Percentiles rank a stretch among this genome's conserved stretches.
Evolutionary conservation across 2,797 vertebrate genomes (phyloP).

Genomic region (Poecilia velifera): DNA sequence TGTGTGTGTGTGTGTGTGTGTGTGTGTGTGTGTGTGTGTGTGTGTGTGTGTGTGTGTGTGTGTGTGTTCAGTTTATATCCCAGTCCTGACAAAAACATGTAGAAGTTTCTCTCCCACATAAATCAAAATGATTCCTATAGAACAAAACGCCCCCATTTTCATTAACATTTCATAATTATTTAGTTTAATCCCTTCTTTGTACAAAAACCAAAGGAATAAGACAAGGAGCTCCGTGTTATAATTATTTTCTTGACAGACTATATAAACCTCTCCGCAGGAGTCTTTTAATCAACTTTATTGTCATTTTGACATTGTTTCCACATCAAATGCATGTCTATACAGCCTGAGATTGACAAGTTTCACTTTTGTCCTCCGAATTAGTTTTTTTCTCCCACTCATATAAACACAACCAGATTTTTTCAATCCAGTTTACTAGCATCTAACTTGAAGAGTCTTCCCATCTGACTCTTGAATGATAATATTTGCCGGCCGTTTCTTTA

Average conservation of each 20-base stretch:
- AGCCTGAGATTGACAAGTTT: neutral
- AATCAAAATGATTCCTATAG: neutral
- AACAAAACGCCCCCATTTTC: neutral
- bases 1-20: too few species aligned
- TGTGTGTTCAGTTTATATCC: neutral
- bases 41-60: neutral
- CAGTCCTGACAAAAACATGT: neutral
- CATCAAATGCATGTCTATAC: neutral
- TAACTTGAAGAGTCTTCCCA: neutral
- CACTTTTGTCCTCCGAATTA: neutral
- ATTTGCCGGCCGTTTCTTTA: neutral
- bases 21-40: too few species aligned
- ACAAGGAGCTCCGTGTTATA: neutral
- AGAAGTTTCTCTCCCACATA: neutral
- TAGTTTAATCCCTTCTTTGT: conserved; percentile 6
- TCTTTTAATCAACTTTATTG: neutral
- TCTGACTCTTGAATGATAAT: neutral
- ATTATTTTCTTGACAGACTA: conserved; percentile 11
- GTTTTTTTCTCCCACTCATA: neutral
- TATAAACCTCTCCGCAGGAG: neutral
- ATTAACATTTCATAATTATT: conserved; percentile 7
- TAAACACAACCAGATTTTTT: neutral
- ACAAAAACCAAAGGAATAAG: conserved; percentile 2
- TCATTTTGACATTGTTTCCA: conserved; percentile 1
- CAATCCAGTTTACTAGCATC: neutral